Conservation (phyloP, 2,888 invertebrate genomes). For the Cantharis rustica region DNA sequence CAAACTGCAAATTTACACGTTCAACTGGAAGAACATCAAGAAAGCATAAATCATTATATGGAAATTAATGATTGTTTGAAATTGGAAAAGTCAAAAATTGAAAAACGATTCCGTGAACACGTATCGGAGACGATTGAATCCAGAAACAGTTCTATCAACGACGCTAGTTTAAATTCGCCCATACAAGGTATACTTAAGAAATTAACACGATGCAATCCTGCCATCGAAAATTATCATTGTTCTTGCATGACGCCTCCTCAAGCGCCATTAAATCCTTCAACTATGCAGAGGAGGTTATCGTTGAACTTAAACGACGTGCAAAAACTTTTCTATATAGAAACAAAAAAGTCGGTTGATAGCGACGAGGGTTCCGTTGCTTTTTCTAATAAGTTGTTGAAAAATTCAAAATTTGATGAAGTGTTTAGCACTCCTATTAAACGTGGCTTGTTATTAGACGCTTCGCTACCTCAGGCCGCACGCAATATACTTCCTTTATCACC, state of each 20-base stretch:
- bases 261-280: background rate
- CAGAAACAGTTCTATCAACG: background rate
- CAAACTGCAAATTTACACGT: constrained; percentile 35
- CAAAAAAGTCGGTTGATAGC: constrained; percentile 4
- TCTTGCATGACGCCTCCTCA: background rate
- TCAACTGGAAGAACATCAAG: constrained; percentile 36
- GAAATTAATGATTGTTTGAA: constrained; percentile 36
- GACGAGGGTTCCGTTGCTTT: background rate
- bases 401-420: background rate
- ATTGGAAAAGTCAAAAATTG: constrained; percentile 2
- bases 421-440: constrained; percentile 6
- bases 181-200: background rate
- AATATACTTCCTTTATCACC: background rate
- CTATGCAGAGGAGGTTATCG: background rate
- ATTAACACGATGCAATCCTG: background rate
- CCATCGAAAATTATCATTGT: background rate
- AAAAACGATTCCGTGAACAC: background rate
- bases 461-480: background rate
- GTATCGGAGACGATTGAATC: background rate
- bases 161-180: background rate
- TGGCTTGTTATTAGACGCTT: background rate
- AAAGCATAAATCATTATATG: constrained; percentile 36
- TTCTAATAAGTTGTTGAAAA: background rate
- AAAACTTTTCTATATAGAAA: background rate
- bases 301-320: background rate